phyloP scores from a whole-genome alignment of 1,140 invertebrate species.

The Megalonaias nervosa region DNA sequence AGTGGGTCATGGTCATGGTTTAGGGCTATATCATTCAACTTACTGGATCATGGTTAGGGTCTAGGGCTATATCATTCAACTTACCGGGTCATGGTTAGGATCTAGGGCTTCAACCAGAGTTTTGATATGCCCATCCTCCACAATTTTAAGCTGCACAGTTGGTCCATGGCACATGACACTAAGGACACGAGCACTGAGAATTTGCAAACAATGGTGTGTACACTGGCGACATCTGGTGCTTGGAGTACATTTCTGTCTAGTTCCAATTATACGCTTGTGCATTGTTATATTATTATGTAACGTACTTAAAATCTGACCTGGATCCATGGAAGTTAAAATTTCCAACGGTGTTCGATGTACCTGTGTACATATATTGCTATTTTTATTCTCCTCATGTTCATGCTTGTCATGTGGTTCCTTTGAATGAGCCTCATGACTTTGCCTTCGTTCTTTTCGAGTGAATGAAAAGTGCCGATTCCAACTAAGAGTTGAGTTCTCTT shows the following conservation, averaged over 20 bases:
- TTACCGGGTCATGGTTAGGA: slow-evolving; percentile 80
- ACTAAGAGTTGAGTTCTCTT: slow-evolving; percentile 23
- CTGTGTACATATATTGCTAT: slow-evolving; percentile 22
- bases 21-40: slow-evolving; percentile 69
- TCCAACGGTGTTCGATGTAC: slow-evolving; percentile 67
- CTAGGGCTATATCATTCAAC: slow-evolving; percentile 70
- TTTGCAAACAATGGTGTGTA: slow-evolving; percentile 80
- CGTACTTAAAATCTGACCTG: slow-evolving; percentile 76
- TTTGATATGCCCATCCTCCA: slow-evolving; percentile 76
- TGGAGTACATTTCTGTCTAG: slow-evolving; percentile 77
- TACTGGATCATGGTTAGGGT: slow-evolving; percentile 80
- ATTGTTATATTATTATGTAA: slow-evolving; percentile 81
- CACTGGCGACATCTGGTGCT: slow-evolving; percentile 77
- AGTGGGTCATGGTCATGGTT: slow-evolving; percentile 80
- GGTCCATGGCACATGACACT: slow-evolving; percentile 78
- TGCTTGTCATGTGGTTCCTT: slow-evolving; percentile 38
- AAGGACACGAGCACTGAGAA: slow-evolving; percentile 78
- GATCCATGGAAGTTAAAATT: slow-evolving; percentile 72
- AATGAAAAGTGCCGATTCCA: slow-evolving; percentile 29
- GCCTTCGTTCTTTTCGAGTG: slow-evolving; percentile 21
- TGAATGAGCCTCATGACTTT: slow-evolving; percentile 33
- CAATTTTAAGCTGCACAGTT: slow-evolving; percentile 74
- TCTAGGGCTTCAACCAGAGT: slow-evolving; percentile 77
- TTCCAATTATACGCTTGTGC: slow-evolving; percentile 80
- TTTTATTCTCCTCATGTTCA: slow-evolving; percentile 39